phyloP scores from a whole-genome alignment of 2,113 vertebrate genomes.

The Oreochromis spilurus region DNA sequence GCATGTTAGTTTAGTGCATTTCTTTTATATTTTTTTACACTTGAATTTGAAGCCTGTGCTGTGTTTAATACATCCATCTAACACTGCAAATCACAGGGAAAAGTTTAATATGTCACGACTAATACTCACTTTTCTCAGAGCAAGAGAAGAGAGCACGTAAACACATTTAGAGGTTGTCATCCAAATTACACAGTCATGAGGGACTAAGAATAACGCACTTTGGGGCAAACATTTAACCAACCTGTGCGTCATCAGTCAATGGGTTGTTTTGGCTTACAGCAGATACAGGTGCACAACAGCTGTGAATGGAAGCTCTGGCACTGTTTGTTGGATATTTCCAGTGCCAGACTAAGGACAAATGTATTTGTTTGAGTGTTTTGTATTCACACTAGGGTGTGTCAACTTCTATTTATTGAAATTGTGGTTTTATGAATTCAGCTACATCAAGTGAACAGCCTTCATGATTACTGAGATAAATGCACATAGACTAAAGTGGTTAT shows the following conservation, averaged over 20 bases:
- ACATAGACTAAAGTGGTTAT: background rate
- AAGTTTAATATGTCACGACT: background rate
- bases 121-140: background rate
- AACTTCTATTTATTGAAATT: background rate
- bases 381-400: background rate
- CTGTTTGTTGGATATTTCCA: background rate
- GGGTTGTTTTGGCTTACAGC: background rate
- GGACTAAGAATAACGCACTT: background rate
- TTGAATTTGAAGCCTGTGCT: background rate
- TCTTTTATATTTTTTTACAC: background rate
- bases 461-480: background rate
- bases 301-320: slow-evolving; percentile 2
- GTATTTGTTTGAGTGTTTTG: slow-evolving; percentile 10
- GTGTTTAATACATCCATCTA: background rate
- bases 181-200: background rate
- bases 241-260: slow-evolving; percentile 10
- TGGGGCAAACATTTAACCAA: background rate
- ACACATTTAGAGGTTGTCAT: background rate
- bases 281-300: slow-evolving; percentile 26
- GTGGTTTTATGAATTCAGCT: background rate
- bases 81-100: background rate
- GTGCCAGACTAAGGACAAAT: slow-evolving; percentile 12
- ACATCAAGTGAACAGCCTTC: background rate
- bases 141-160: background rate
- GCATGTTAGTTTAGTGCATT: background rate